These are phyloP conservation scores for Lingula anatina DNA, from an alignment of 2,888 invertebrate species.

Conservation along the genomic window DNA sequence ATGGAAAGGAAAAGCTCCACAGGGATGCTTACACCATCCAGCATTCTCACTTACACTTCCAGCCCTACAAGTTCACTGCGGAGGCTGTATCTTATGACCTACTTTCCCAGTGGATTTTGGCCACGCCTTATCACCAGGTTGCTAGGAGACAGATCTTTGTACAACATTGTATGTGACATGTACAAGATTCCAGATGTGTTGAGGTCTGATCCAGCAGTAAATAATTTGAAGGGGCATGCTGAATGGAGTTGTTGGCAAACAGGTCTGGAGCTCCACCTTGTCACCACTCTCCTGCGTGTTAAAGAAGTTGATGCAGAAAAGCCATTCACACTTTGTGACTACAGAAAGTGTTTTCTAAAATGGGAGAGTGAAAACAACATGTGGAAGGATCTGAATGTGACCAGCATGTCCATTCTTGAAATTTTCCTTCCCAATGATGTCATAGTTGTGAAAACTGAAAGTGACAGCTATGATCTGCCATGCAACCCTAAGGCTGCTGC, in stretches of 20 bases:
- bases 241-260: slow-evolving; percentile 52
- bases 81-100: slow-evolving; percentile 68
- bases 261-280: slow-evolving; percentile 81
- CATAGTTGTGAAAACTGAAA: slow-evolving; percentile 19
- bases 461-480: slow-evolving; percentile 14
- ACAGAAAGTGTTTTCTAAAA: slow-evolving; percentile 51
- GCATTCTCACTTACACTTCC: too few relatives aligned
- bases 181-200: slow-evolving; percentile 23
- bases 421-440: slow-evolving; percentile 54
- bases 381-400: slow-evolving; percentile 79
- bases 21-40: too few relatives aligned
- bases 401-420: slow-evolving; percentile 77
- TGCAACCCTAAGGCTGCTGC: slow-evolving; percentile 18
- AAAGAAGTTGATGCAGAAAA: slow-evolving; percentile 69
- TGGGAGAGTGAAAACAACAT: slow-evolving; percentile 74
- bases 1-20: too few relatives aligned
- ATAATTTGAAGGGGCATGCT: slow-evolving; percentile 15
- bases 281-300: slow-evolving; percentile 73
- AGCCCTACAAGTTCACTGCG: slow-evolving; percentile 37
- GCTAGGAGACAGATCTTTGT: slow-evolving; percentile 68
- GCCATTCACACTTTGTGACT: slow-evolving; percentile 55
- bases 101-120: slow-evolving; percentile 98
- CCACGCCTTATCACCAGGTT: slow-evolving; percentile 87
- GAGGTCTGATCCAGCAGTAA: slow-evolving; percentile 17
- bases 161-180: slow-evolving; percentile 20